phyloP scores from a whole-genome alignment of 1,140 invertebrate genomes.

The Drosophila saltans region DNA sequence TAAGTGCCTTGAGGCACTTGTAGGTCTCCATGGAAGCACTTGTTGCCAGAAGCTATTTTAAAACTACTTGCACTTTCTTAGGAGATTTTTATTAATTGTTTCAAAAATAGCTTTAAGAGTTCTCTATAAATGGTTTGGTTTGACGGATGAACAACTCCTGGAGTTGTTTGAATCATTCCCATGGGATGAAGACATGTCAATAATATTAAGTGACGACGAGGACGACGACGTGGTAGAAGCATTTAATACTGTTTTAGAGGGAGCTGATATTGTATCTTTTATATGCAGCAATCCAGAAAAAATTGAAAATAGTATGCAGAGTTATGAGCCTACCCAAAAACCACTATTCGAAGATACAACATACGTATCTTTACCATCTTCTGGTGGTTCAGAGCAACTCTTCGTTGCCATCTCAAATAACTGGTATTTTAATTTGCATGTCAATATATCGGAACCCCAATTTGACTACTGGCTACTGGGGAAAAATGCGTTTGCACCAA shows the following conservation, averaged over 20 bases:
- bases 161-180: slow-evolving; percentile 14
- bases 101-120: too few relatives aligned
- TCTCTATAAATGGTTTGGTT: too few relatives aligned
- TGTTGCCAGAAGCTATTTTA: too few relatives aligned
- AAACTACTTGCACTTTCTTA: too few relatives aligned
- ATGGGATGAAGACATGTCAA: slow-evolving; percentile 7
- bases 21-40: too few relatives aligned
- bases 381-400: slow-evolving; percentile 10
- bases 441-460: slow-evolving; percentile 36
- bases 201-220: slow-evolving; percentile 1
- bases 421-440: slow-evolving; percentile 2
- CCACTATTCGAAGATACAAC: slow-evolving; percentile 14
- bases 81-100: too few relatives aligned
- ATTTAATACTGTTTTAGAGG: too few relatives aligned
- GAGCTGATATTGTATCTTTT: too few relatives aligned
- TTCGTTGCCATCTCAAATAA: too few relatives aligned
- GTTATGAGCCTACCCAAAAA: not conserved
- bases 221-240: not conserved
- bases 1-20: slow-evolving; percentile 13
- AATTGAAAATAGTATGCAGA: too few relatives aligned
- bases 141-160: not conserved
- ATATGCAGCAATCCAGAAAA: too few relatives aligned
- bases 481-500: not conserved
- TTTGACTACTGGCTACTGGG: slow-evolving; percentile 26
- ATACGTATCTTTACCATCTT: slow-evolving; percentile 15